phyloP scores from a whole-genome alignment of 2,113 vertebrate species.

The Poicephalus meyeri region DNA sequence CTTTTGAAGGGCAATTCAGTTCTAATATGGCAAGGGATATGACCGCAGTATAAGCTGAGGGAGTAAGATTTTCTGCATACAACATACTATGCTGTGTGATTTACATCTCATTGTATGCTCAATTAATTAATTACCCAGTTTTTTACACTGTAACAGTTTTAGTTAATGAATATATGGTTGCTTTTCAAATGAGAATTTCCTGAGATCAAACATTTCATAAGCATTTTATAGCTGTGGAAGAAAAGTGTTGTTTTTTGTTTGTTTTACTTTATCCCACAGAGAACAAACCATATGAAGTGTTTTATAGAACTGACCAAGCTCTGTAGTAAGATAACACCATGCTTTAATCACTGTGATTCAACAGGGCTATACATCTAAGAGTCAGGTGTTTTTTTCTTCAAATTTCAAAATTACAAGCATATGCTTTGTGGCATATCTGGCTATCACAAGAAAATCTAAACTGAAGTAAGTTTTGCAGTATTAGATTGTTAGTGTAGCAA shows the following conservation, averaged over 20 bases:
- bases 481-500: background rate
- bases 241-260: background rate
- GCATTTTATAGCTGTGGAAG: background rate
- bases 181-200: background rate
- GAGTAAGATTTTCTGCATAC: background rate
- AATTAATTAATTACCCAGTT: background rate
- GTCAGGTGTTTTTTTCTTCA: background rate
- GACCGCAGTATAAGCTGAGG: background rate
- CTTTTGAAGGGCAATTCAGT: background rate
- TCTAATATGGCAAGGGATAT: background rate
- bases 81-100: background rate
- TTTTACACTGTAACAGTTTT: background rate
- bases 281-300: background rate
- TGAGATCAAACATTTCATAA: background rate
- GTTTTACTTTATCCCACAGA: background rate
- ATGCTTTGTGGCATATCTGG: background rate
- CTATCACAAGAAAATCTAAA: background rate
- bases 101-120: background rate
- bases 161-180: background rate
- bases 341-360: background rate
- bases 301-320: background rate
- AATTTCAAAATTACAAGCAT: background rate
- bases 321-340: background rate
- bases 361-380: background rate
- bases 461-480: background rate